These are phyloP conservation scores for Pachycephus smyrnensis DNA, from an alignment of 2,888 invertebrate genomes.

Conservation along the genomic window DNA sequence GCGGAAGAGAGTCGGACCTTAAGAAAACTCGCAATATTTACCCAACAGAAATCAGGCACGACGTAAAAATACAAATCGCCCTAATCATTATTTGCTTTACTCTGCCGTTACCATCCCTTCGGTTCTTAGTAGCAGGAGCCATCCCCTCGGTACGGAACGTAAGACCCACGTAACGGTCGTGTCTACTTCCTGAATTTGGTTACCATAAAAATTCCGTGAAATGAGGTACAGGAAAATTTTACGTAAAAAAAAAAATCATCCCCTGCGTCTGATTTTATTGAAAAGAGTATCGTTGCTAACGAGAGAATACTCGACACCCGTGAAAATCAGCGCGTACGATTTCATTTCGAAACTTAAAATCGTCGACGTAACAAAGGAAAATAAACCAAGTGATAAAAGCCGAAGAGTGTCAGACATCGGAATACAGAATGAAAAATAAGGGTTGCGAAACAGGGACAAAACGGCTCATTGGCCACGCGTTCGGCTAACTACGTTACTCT, in stretches of 20 bases:
- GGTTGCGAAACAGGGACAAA: conserved; percentile 49
- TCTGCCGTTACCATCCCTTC: conserved; percentile 34
- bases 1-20: conserved; percentile 32
- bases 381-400: not conserved
- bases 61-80: conserved; percentile 63
- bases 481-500: conserved; percentile 58
- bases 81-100: conserved; percentile 64
- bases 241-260: not conserved
- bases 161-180: not conserved
- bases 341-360: not conserved
- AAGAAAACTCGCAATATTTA: conserved; percentile 64
- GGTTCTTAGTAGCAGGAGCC: not conserved
- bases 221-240: not conserved
- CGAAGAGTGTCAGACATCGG: not conserved
- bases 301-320: not conserved
- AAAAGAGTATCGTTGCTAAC: not conserved
- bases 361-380: not conserved
- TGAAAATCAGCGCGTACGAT: not conserved
- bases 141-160: not conserved
- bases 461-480: conserved; percentile 62
- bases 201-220: too few relatives aligned
- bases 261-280: not conserved
- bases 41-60: conserved; percentile 60
- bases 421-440: conserved; percentile 45
- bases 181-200: not conserved